Evolutionary conservation across 2,797 vertebrate species (phyloP).

Genomic region (Pempheris klunzingeri): DNA sequence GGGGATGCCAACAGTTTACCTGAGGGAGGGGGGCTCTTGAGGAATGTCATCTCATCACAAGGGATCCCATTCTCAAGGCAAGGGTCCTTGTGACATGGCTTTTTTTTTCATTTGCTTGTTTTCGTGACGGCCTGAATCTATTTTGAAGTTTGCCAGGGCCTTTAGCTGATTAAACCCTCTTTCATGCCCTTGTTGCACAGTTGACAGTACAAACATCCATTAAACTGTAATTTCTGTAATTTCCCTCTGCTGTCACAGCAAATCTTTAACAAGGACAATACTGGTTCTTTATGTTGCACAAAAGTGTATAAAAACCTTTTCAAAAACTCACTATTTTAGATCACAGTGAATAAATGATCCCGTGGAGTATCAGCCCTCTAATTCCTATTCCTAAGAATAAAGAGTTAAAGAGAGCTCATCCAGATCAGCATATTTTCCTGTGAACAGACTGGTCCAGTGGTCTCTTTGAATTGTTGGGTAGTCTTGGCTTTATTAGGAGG

Average conservation of each 20-base stretch:
- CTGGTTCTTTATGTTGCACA: too few relatives aligned
- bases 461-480: slow-evolving; percentile 8
- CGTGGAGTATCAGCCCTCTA: slow-evolving; percentile 1
- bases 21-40: neutral
- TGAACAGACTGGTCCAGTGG: neutral
- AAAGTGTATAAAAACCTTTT: neutral
- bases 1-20: neutral
- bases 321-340: neutral
- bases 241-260: neutral
- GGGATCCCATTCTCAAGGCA: neutral
- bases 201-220: neutral
- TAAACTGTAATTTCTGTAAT: neutral
- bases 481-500: slow-evolving; percentile 28
- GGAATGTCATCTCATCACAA: neutral
- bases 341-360: slow-evolving; percentile 27
- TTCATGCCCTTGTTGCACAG: neutral
- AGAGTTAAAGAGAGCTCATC: slow-evolving; percentile 20
- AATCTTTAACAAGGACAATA: neutral
- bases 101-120: too few relatives aligned
- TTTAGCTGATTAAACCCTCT: too few relatives aligned
- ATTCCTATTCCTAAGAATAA: slow-evolving; percentile 34
- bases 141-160: neutral
- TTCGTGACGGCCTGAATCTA: neutral
- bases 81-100: neutral
- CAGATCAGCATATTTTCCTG: slow-evolving; percentile 27